Conservation (phyloP, 1,140 invertebrate species). For the Drosophila pectinifera region DNA sequence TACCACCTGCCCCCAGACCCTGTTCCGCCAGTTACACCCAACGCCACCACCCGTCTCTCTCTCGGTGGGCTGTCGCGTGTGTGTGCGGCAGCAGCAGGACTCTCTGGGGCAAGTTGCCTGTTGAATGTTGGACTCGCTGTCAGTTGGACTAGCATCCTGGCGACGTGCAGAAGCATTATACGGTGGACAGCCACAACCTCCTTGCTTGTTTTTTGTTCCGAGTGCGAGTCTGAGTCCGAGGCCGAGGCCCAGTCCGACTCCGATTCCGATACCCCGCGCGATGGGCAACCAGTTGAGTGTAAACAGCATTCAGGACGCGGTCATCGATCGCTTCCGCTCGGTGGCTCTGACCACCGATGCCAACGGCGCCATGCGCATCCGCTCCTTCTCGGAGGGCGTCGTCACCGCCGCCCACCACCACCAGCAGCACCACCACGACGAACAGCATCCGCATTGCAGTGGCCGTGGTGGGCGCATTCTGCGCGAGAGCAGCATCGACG, state of each 20-base stretch:
- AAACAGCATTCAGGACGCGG: constrained; percentile 75
- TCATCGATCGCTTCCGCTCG: constrained; percentile 80
- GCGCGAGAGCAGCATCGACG: constrained; percentile 73
- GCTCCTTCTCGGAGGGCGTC: constrained; percentile 77
- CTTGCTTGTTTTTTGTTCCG: constrained; percentile 9
- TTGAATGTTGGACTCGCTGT: constrained; percentile 64
- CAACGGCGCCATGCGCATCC: constrained; percentile 78
- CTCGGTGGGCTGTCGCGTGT: constrained; percentile 1
- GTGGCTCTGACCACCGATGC: constrained; percentile 77
- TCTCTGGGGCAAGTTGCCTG: constrained; percentile 58
- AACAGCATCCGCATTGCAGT: constrained; percentile 54
- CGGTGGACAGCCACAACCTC: constrained; percentile 18
- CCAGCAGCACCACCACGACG: constrained; percentile 34
- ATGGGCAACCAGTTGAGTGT: constrained; percentile 82
- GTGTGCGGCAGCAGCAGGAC: constrained; percentile 12
- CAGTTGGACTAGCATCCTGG: constrained; percentile 80
- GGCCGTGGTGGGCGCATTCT: constrained; percentile 70
- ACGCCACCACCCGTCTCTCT: constrained; percentile 9
- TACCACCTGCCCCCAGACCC: background rate
- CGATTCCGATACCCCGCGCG: constrained; percentile 18
- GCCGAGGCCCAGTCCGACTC: background rate
- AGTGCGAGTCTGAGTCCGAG: constrained; percentile 7
- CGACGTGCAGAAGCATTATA: constrained; percentile 67
- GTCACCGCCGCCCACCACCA: constrained; percentile 48
- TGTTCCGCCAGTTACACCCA: background rate